These are phyloP conservation scores for Muscicapa striata DNA, from an alignment of 2,797 vertebrate genomes.

Conservation along the genomic window DNA sequence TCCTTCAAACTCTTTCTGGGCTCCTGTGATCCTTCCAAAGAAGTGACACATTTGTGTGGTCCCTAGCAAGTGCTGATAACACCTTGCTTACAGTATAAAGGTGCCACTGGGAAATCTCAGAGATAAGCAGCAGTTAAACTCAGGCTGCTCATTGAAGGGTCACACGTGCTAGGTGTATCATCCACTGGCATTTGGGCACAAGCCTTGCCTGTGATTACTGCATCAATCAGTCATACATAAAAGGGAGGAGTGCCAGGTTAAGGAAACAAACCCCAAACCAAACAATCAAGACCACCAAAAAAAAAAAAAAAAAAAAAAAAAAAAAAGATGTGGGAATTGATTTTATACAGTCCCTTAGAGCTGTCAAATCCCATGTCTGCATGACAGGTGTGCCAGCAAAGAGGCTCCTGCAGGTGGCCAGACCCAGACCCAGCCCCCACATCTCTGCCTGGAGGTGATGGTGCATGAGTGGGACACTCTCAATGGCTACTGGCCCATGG, in stretches of 20 bases:
- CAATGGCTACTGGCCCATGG: rapidly evolving
- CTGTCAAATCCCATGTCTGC: rapidly evolving
- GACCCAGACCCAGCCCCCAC: rapidly evolving
- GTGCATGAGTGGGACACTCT: rapidly evolving
- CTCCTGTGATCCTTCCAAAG: neutral
- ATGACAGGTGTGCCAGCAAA: neutral
- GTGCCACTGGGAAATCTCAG: neutral
- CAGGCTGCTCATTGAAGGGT: neutral
- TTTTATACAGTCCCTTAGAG: neutral
- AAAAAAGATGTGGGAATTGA: rapidly evolving
- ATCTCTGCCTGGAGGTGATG: neutral
- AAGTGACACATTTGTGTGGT: neutral
- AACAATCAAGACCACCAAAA: rapidly evolving
- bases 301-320: too few relatives aligned
- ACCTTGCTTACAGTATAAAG: neutral
- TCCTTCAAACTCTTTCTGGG: neutral
- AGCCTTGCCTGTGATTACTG: neutral
- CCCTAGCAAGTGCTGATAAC: neutral
- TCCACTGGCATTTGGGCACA: neutral
- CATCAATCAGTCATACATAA: neutral
- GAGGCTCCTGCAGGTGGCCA: neutral
- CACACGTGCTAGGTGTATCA: neutral
- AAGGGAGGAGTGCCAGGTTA: neutral
- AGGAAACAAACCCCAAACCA: rapidly evolving
- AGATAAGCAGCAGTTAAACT: neutral